phyloP scores from a whole-genome alignment of 2,888 invertebrate species.

The Odontomyia ornata region DNA sequence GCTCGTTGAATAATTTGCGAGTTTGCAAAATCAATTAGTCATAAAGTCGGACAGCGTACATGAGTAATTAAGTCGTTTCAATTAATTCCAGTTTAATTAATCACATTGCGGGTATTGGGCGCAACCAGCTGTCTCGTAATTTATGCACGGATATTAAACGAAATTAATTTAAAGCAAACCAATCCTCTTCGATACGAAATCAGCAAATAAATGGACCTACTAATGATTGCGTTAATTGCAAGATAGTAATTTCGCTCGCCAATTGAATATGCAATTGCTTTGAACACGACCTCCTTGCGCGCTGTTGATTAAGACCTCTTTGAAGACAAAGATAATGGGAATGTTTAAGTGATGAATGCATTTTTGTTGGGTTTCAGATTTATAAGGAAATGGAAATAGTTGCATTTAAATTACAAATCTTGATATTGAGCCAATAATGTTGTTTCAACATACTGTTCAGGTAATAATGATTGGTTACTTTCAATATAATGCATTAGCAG shows the following conservation, averaged over 20 bases:
- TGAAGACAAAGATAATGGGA: not conserved
- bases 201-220: conserved; percentile 25
- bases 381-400: not conserved
- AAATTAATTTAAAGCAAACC: conserved; percentile 44
- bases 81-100: conserved; percentile 45
- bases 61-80: conserved; percentile 46
- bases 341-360: conserved; percentile 16
- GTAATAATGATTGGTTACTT: no score
- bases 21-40: conserved; percentile 46
- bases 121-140: conserved; percentile 35
- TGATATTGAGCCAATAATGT: no score
- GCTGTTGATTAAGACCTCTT: conserved; percentile 13
- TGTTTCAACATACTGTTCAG: no score
- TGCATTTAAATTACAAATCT: no score
- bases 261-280: conserved; percentile 15
- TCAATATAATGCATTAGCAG: no score
- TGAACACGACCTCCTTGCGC: conserved; percentile 10
- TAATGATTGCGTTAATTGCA: conserved; percentile 31
- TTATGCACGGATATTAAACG: conserved; percentile 40
- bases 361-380: not conserved
- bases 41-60: conserved; percentile 46
- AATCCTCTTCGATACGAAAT: conserved; percentile 31
- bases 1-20: not conserved
- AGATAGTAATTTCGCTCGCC: conserved; percentile 6
- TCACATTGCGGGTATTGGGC: conserved; percentile 4